Evolutionary conservation across 2,113 vertebrate genomes (phyloP), one percentile per base, ranked within the genome.

Genomic region (Lasiurus borealis): DNA sequence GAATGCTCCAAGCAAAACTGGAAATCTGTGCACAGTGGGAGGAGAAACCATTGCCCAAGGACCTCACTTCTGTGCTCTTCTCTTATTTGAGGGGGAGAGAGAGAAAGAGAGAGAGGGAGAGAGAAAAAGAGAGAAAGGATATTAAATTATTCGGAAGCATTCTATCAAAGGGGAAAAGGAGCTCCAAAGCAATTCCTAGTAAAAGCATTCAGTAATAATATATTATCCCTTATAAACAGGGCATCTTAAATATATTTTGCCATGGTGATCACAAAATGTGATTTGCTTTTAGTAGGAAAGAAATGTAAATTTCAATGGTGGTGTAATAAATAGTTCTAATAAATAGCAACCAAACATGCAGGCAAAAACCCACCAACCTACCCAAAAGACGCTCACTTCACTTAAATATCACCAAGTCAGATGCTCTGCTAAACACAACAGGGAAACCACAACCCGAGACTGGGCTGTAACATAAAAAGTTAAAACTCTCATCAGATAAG

Each of bases 251-350:
- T 86, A 97, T 95, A 91, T 16, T 73, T 94, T 78, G 82, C 90
- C 84, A 93, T 84, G 90, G 95, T 96, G 95, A 97, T 96, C 96
- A 96, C 94, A 96, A 98, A 98, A 92, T 72, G 94, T 95, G 98
- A 98, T 97, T 96, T 98, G 95, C 96, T 98, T 98, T 97, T 92
- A 95, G 96, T 96, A 94, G 96, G 95, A 98, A 98, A 98, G 97
- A 98, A 97, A 95, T 96, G 96, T 91, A 98, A 98, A 98, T 98
- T 98, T 98, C 96, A 96, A 95, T 93, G 98, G 96, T 94, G 96
- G 46, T 57, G 73, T 96, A 96, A 98, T 96, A 98, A 98, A 96
- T 95, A 96, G 96, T 97, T 97, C 82, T 95, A 98, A 97, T 95
- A 98, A 98, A 97, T 95, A 97, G 96, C 96, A 98, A 96, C 72